These are phyloP conservation scores for Clistopyga incitator DNA, from an alignment of 2,888 invertebrate genomes.

Conservation along the genomic window DNA sequence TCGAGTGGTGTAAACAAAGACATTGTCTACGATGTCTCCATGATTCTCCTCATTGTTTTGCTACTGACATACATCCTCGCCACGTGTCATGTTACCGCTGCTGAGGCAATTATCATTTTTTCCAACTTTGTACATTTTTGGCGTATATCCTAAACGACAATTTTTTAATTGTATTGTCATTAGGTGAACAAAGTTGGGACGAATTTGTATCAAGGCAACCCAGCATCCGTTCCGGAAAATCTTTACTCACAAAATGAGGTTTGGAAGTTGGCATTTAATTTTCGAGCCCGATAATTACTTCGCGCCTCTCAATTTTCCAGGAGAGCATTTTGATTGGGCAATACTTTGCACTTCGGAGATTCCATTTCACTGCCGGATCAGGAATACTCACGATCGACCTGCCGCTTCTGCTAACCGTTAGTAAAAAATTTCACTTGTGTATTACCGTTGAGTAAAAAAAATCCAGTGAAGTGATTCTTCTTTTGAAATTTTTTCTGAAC, in stretches of 20 bases:
- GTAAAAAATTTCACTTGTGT: not conserved
- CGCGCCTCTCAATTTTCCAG: not conserved
- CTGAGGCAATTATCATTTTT: no score
- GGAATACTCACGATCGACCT: conserved; percentile 22
- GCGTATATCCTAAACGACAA: not conserved
- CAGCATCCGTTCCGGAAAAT: not conserved
- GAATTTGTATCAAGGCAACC: not conserved
- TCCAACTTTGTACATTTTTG: no score
- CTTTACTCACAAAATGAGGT: not conserved
- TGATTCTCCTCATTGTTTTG: no score
- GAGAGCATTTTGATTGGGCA: conserved; percentile 27
- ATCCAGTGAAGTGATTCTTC: no score
- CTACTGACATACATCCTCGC: no score
- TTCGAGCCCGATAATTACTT: no score
- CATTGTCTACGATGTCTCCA: no score
- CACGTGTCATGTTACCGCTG: no score
- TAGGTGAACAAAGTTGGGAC: not conserved
- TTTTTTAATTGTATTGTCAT: not conserved
- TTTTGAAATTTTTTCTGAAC: not conserved
- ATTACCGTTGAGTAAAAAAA: not conserved
- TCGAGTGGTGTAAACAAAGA: no score
- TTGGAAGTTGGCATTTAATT: not conserved
- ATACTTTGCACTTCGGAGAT: conserved; percentile 15
- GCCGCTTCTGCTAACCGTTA: conserved; percentile 9
- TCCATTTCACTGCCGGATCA: not conserved